A percentile compares a stretch with the other conserved stretches of the same genome.
Conservation (phyloP, 2,797 vertebrate genomes). For the Coccyzus lansbergi region DNA sequence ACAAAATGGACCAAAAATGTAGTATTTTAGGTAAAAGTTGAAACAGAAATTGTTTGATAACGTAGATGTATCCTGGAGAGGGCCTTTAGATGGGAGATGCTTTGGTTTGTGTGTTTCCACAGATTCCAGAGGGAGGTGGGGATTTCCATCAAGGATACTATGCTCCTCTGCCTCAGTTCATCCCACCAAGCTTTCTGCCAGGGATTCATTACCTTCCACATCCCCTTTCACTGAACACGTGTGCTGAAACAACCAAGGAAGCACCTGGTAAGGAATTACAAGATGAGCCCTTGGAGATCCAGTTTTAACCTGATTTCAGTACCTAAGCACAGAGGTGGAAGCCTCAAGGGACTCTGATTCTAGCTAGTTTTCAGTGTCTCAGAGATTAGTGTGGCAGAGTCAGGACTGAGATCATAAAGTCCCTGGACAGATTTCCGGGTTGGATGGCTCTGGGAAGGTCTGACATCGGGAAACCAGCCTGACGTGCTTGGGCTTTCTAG, state of each 20-base stretch:
- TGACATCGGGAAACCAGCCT: not conserved
- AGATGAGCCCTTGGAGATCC: not conserved
- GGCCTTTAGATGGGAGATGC: not conserved
- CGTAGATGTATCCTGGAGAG: not conserved
- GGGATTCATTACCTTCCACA: conserved; percentile 74
- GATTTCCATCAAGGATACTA: conserved; percentile 74
- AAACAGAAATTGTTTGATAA: not conserved
- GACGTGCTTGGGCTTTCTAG: not conserved
- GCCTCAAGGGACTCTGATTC: not conserved
- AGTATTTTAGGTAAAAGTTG: not conserved
- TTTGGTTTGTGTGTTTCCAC: not conserved
- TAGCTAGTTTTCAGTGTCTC: not conserved
- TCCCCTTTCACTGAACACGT: conserved; percentile 53
- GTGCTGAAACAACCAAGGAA: conserved; percentile 67
- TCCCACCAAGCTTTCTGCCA: conserved; percentile 73
- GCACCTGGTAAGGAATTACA: conserved; percentile 64
- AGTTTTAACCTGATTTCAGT: not conserved
- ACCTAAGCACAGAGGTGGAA: not conserved
- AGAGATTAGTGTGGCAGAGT: not conserved
- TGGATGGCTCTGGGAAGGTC: not conserved
- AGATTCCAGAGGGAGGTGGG: conserved; percentile 71
- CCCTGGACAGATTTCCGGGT: not conserved
- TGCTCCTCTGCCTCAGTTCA: conserved; percentile 61
- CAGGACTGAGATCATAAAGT: not conserved
- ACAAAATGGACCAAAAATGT: not conserved